Evolutionary conservation across 2,797 vertebrate genomes (phyloP).

Genomic region (Okamejei kenojei): DNA sequence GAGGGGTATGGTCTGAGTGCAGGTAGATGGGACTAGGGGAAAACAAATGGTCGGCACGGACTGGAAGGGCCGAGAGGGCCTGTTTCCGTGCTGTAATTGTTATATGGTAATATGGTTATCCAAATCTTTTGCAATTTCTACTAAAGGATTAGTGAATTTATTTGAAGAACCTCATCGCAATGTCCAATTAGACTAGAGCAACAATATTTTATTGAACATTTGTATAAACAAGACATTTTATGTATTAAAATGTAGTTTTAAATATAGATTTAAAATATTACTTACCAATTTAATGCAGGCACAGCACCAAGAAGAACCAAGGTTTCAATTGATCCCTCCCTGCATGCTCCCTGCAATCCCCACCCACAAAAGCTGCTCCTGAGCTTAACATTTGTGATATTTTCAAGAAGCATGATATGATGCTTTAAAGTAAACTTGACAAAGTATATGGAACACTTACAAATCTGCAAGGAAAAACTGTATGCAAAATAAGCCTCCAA

Average conservation of each 20-base stretch:
- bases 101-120: too few species aligned
- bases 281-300: too few species aligned
- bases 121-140: background rate
- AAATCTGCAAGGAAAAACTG: background rate
- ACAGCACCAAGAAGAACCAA: too few species aligned
- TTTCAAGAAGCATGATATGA: background rate
- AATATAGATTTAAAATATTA: slow-evolving; percentile 1
- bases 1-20: too few species aligned
- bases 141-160: background rate
- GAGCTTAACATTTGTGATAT: background rate
- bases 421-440: background rate
- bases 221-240: background rate
- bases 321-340: too few species aligned
- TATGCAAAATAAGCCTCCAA: slow-evolving; percentile 11
- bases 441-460: too few species aligned
- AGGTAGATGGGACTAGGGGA: too few species aligned
- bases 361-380: too few species aligned
- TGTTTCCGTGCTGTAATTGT: too few species aligned
- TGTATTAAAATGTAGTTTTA: background rate
- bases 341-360: too few species aligned
- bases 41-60: too few species aligned
- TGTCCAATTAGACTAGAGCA: background rate
- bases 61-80: too few species aligned
- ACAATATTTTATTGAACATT: background rate
- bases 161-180: background rate